These are phyloP conservation scores for Vireo altiloquus DNA, from an alignment of 2,113 vertebrate species.

Conservation along the genomic window DNA sequence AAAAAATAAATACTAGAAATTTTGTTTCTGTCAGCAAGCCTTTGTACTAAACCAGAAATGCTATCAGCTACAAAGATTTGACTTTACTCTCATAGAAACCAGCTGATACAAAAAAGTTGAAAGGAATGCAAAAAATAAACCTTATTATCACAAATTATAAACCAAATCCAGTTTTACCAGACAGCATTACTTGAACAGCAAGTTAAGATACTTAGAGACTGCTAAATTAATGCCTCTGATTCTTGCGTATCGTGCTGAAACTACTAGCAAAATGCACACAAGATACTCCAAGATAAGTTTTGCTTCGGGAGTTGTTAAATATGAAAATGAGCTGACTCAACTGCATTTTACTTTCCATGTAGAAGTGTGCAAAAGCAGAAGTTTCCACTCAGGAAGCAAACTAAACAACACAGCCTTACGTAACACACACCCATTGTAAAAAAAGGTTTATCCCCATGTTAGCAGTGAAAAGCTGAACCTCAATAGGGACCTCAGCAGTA, in stretches of 20 bases:
- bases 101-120: neutral
- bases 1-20: conserved; percentile 61
- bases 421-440: neutral
- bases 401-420: neutral
- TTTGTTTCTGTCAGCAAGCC: conserved; percentile 55
- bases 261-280: neutral
- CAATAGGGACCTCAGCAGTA: neutral
- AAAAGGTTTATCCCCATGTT: neutral
- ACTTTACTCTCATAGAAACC: neutral
- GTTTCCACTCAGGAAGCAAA: conserved; percentile 50
- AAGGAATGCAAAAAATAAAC: conserved; percentile 19
- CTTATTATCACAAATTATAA: neutral
- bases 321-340: conserved; percentile 3
- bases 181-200: neutral
- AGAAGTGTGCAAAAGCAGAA: conserved; percentile 15
- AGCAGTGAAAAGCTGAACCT: neutral
- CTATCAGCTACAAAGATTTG: neutral
- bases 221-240: neutral
- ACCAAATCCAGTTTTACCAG: neutral
- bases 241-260: neutral
- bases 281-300: neutral
- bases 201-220: neutral
- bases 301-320: neutral
- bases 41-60: conserved; percentile 28
- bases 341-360: conserved; percentile 38